Conservation (phyloP, 2,888 invertebrate species). For the Temnothorax rugatulus region DNA sequence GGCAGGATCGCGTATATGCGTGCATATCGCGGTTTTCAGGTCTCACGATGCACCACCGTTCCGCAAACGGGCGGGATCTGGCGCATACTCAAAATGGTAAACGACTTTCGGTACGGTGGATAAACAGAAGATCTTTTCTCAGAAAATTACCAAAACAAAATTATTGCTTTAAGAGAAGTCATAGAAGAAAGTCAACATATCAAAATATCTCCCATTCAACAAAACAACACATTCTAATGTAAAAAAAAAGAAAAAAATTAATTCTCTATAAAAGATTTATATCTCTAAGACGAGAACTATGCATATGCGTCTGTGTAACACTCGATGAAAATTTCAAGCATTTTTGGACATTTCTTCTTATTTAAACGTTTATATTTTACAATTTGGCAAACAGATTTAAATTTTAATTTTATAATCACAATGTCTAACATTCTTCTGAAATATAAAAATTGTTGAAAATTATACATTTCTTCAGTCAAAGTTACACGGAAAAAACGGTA, state of each 20-base stretch:
- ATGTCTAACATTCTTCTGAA: background rate
- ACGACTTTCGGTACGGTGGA: background rate
- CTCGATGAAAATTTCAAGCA: background rate
- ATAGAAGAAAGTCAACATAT: background rate
- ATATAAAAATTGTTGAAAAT: background rate
- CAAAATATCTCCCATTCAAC: background rate
- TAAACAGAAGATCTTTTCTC: background rate
- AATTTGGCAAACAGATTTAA: background rate
- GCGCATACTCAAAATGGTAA: slow-evolving; percentile 51
- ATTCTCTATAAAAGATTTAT: background rate
- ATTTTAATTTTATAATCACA: background rate
- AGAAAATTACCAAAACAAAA: background rate
- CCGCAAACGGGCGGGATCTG: slow-evolving; percentile 61
- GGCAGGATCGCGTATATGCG: slow-evolving; percentile 22
- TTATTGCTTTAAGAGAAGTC: background rate
- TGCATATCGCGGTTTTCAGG: slow-evolving; percentile 58
- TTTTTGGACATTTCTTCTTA: background rate
- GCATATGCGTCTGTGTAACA: background rate
- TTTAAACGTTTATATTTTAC: background rate
- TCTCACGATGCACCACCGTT: slow-evolving; percentile 46
- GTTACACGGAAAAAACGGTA: no score
- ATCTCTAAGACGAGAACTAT: background rate
- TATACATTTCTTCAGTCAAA: no score
- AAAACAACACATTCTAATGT: background rate
- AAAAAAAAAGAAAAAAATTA: background rate